Percentiles rank a stretch among this genome's conserved stretches.
Conservation (phyloP, 2,113 vertebrate genomes). For the Melanerpes formicivorus region DNA sequence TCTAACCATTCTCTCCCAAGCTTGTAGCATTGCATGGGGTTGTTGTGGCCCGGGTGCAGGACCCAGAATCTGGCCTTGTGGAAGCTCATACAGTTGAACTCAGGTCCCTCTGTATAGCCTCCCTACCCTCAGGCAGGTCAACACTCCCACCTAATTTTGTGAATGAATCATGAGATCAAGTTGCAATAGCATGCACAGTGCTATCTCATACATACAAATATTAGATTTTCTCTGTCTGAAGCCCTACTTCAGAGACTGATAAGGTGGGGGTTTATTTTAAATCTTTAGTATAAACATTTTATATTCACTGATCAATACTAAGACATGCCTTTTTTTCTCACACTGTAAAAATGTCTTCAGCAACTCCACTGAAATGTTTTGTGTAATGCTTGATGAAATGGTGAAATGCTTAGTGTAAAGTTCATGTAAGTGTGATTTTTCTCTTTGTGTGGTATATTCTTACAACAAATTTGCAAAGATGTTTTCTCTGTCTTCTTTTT, state of each 20-base stretch:
- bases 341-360: not conserved
- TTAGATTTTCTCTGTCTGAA: not conserved
- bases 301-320: not conserved
- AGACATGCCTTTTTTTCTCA: not conserved
- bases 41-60: too few relatives aligned
- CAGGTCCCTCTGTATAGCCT: too few relatives aligned
- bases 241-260: not conserved
- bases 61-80: too few relatives aligned
- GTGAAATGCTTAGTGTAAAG: not conserved
- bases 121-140: too few relatives aligned
- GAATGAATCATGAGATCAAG: not conserved
- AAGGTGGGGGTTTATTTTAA: not conserved
- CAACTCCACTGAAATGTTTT: not conserved
- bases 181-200: not conserved
- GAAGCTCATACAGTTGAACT: too few relatives aligned
- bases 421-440: not conserved
- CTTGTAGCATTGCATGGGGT: too few relatives aligned
- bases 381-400: not conserved
- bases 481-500: not conserved
- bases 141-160: too few relatives aligned
- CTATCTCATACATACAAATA: not conserved
- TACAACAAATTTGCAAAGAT: not conserved
- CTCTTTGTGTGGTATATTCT: not conserved
- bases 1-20: too few relatives aligned
- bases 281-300: not conserved